These are phyloP conservation scores for Himalopsyche phryganea DNA, from an alignment of 1,140 invertebrate genomes.

Conservation along the genomic window DNA sequence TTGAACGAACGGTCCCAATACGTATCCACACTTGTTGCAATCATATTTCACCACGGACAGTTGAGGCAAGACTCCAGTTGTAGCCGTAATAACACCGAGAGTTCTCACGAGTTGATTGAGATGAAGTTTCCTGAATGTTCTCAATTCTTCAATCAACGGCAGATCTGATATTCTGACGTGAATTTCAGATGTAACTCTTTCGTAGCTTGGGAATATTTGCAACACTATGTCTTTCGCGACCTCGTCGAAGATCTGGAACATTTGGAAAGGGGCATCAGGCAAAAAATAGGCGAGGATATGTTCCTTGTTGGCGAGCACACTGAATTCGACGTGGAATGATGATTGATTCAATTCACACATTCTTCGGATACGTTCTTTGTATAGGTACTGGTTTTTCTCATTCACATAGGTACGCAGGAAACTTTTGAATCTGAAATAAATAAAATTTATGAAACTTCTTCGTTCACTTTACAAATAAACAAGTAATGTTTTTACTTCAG, in stretches of 20 bases:
- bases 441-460: too few species aligned
- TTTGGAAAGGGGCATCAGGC: constrained; percentile 94
- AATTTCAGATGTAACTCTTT: constrained; percentile 88
- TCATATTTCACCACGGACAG: constrained; percentile 95
- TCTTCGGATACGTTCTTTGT: constrained; percentile 86
- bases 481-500: too few species aligned
- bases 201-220: constrained; percentile 94
- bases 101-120: constrained; percentile 94
- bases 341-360: constrained; percentile 93
- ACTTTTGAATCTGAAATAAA: constrained; percentile 73
- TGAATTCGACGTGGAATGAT: constrained; percentile 93
- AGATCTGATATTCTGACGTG: constrained; percentile 93
- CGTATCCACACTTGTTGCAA: constrained; percentile 92
- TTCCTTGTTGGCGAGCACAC: constrained; percentile 82
- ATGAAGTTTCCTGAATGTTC: constrained; percentile 94
- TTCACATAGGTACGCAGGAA: constrained; percentile 90
- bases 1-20: constrained; percentile 95
- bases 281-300: constrained; percentile 94
- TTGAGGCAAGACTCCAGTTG: constrained; percentile 94
- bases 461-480: too few species aligned
- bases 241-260: constrained; percentile 93
- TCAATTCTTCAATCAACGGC: constrained; percentile 92
- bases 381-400: constrained; percentile 82
- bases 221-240: constrained; percentile 93
- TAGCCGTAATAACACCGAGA: constrained; percentile 91